A percentile compares a stretch with the other conserved stretches of the same genome.
These are phyloP conservation scores for Corvus cornix DNA, from an alignment of 2,113 vertebrate species.

Conservation along the genomic window DNA sequence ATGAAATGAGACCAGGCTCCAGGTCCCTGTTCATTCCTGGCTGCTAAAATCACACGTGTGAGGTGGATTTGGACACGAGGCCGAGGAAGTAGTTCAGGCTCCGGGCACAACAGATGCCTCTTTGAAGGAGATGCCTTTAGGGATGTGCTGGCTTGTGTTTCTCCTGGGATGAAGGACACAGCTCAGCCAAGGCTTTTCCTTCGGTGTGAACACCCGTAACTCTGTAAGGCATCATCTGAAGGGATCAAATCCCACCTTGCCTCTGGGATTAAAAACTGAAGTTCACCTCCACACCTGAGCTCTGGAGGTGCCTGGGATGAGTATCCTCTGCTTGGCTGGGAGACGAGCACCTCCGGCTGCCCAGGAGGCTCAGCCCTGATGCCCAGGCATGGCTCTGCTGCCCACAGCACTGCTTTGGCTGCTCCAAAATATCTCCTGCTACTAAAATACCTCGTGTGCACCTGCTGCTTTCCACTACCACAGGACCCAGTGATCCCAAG, in stretches of 20 bases:
- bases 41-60: background rate
- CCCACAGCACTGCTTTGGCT: background rate
- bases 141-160: background rate
- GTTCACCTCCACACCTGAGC: background rate
- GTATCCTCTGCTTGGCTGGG: background rate
- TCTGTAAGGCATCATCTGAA: rapidly evolving
- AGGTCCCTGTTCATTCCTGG: background rate
- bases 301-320: background rate
- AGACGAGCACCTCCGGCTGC: rapidly evolving
- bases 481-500: rapidly evolving
- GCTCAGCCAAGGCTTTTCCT: background rate
- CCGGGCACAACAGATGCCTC: background rate
- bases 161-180: constrained; percentile 1
- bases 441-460: background rate
- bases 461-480: background rate
- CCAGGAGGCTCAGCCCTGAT: background rate
- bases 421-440: background rate
- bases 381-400: background rate
- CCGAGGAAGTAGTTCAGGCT: background rate
- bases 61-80: background rate
- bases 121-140: constrained; percentile 26
- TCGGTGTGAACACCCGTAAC: rapidly evolving
- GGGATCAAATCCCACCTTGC: background rate
- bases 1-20: background rate
- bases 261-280: background rate